Conservation (phyloP, 2,888 invertebrate genomes). For the Drosophila meridiana region DNA sequence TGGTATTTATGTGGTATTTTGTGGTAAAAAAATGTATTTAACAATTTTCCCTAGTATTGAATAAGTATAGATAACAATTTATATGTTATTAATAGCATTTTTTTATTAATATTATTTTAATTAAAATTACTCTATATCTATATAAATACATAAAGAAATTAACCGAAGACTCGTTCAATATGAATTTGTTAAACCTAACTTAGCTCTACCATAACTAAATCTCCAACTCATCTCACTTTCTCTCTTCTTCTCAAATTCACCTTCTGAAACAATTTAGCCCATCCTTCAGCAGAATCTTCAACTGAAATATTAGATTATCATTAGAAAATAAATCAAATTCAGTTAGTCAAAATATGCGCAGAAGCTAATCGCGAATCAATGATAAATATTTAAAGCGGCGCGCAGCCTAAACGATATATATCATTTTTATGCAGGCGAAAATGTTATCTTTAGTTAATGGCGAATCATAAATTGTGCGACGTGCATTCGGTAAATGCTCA, state of each 20-base stretch:
- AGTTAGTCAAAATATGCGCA: not conserved
- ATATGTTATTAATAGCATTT: too few relatives aligned
- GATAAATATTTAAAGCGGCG: conserved; percentile 16
- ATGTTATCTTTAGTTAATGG: conserved; percentile 29
- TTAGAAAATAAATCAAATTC: conserved; percentile 2
- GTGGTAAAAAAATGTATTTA: too few relatives aligned
- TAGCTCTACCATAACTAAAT: not conserved
- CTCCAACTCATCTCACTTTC: not conserved
- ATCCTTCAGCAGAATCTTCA: not conserved
- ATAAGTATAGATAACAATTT: too few relatives aligned
- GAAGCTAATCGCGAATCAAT: conserved; percentile 8
- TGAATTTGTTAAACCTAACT: not conserved
- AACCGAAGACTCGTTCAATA: not conserved
- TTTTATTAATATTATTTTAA: too few relatives aligned
- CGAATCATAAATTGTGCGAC: conserved; percentile 33
- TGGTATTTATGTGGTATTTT: too few relatives aligned
- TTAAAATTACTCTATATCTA: too few relatives aligned
- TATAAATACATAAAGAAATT: too few relatives aligned
- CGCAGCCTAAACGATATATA: conserved; percentile 28
- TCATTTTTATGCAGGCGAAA: conserved; percentile 21
- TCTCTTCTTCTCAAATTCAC: not conserved
- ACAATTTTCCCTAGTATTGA: too few relatives aligned
- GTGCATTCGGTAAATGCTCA: conserved; percentile 49
- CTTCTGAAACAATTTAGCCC: too few relatives aligned
- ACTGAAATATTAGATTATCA: not conserved